Conservation (phyloP, 2,113 vertebrate genomes). For the Bothrops jararaca region DNA sequence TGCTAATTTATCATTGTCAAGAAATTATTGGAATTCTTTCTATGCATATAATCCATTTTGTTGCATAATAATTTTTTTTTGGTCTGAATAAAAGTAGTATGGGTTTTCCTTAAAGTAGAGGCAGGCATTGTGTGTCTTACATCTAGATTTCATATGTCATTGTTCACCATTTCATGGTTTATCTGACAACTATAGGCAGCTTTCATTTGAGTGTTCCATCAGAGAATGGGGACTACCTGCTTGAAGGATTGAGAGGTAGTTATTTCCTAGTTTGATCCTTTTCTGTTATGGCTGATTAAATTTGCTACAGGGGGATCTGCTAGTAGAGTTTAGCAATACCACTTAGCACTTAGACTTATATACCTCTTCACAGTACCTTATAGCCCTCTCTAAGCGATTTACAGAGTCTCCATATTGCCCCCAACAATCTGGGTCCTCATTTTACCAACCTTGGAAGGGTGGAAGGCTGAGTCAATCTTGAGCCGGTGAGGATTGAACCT, state of each 20-base stretch:
- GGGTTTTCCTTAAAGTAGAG: background rate
- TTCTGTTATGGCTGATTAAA: background rate
- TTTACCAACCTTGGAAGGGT: no score
- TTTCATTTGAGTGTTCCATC: background rate
- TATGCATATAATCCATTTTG: background rate
- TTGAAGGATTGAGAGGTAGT: background rate
- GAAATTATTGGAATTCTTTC: background rate
- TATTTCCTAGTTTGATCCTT: background rate
- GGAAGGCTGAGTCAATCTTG: no score
- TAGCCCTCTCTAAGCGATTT: no score
- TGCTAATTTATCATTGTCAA: background rate
- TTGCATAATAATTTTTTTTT: background rate
- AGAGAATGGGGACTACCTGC: background rate
- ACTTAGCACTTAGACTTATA: no score
- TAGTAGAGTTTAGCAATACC: background rate
- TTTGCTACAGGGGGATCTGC: background rate
- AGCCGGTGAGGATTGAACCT: no score
- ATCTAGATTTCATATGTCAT: background rate
- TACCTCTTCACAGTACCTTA: no score
- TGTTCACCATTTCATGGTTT: background rate
- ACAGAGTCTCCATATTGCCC: no score
- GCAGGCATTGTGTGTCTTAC: background rate
- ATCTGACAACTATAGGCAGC: background rate
- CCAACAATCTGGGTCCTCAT: no score
- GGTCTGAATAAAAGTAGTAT: background rate